Evolutionary conservation across 1,140 invertebrate genomes (phyloP), one percentile per base, ranked within the genome.

Genomic region (Listronotus bonariensis): DNA sequence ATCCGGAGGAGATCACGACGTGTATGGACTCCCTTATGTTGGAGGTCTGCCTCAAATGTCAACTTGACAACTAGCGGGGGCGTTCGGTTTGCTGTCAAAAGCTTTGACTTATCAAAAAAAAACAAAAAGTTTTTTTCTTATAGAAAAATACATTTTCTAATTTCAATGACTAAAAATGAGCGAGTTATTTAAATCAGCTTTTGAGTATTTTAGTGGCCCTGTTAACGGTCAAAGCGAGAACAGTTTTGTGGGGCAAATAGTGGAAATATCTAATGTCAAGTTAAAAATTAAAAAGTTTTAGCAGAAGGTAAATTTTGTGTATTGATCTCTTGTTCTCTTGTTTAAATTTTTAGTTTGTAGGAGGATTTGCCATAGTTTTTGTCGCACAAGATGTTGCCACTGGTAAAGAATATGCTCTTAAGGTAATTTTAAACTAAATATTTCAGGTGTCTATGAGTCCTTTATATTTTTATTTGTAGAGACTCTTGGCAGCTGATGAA

Each of bases 301-400:
- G 95, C 94, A 51, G 95, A 97, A 91, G 95, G 95, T 96, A 74
- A 66, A 64, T 64, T 71, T 67, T 48, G 42, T 59, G 52, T 73
- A 72, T 77, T 72, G 68, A 70, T 74, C 66, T 70, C 67, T 57
- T 52, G 18, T 55, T 58, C 56, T 42, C 57, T 57, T 52, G 14
- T 49, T 58, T 26, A 54, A 68, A 56, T 53, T 71, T 75, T 69
- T 60, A 59, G 67, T 73, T 79, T 87, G 82, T 70, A 96, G 95
- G 95, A 86, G 94, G 94, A 71, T 97, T 93, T 87, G 93, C 93
- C 49, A 91, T 94, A 84, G 94, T 97, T 51, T 97, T 92, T 85
- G 89, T 93, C 65, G 94, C 92, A 68, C 92, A 96, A 86, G 93
- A 96, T 84, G 78, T 91, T 58, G 85, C 87, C 59, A 88, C 86